Percentiles rank a stretch among this genome's conserved stretches.
Evolutionary conservation across 2,113 vertebrate genomes (phyloP).

Genomic region (Phodopus roborovskii): DNA sequence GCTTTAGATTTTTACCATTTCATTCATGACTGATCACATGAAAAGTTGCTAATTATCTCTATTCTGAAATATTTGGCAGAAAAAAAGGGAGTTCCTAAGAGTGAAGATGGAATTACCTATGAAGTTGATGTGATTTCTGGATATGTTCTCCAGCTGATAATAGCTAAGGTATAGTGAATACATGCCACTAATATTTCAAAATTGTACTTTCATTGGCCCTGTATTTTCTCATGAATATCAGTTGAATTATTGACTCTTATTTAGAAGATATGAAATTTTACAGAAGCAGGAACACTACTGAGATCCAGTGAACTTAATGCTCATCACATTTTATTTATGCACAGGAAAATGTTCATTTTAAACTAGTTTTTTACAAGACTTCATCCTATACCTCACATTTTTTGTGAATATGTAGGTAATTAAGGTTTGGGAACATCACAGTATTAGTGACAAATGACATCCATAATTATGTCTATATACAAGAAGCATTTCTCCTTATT

Average conservation of each 20-base stretch:
- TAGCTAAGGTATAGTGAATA: background rate
- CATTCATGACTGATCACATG: fast-evolving
- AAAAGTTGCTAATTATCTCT: no score
- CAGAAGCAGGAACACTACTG: background rate
- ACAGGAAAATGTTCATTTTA: background rate
- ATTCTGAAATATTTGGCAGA: background rate
- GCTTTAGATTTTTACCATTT: background rate
- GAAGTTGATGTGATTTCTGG: background rate
- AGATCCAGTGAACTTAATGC: background rate
- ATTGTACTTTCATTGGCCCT: fast-evolving
- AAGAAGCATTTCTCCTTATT: background rate
- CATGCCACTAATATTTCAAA: background rate
- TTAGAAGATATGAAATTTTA: background rate
- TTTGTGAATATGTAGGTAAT: background rate
- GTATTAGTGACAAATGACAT: background rate
- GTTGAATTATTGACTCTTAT: background rate
- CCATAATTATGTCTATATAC: constrained; percentile 25
- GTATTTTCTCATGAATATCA: background rate
- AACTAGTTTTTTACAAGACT: background rate
- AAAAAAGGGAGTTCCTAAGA: background rate
- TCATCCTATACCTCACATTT: background rate
- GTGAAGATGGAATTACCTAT: no score
- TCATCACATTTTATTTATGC: background rate
- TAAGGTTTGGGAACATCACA: constrained; percentile 35
- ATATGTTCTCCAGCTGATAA: background rate